Base-by-base conservation (phyloP, 1,140 invertebrate genomes). In the Druon quercuslanigerum region DNA sequence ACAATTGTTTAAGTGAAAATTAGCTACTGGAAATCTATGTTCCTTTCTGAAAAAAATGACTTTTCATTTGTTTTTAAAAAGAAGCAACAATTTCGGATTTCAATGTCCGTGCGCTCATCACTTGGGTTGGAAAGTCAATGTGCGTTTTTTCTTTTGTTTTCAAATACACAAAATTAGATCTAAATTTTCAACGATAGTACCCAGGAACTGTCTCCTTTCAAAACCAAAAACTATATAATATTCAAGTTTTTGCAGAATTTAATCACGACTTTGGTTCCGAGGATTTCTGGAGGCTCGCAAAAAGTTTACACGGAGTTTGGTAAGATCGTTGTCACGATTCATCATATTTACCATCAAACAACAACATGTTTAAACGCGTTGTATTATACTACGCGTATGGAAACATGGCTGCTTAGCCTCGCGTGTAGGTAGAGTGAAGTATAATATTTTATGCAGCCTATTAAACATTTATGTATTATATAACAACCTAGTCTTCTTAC, bases 381-480 rank as follows among this genome's bases (percentile, higher is more conserved):
- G 33, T 57, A 77, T 75, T 70, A 57, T 40, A 33, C 25, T 19
- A 33, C 25, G 75, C 77, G 75, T 71, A 78, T 78, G 79, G 71
- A 79, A 33, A 83, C 82, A 57, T 73, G 56, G 80, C 81, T 80
- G 78, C 82, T 85, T 25, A 85, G 78, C 82, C 84, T 85, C 84
- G 78, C 81, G 74, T 84, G 81, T 82, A 82, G 81, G 81, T 83
- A 82, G 77, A 82, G 77, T 82, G 80, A 76, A 75, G 74, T 75
- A 71, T 81, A 84, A 84, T 85, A 84, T 85, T 79, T 84, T 83
- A 85, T 82, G 79, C 79, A 81, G 78, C 75, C 81, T 80, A 71
- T 85, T 85, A 84, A 82, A 84, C 81, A 82, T 84, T 84, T 82
- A 85, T 82, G 78, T 81, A 81, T 84, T 81, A 75, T 82, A 83